Evolutionary conservation across 2,888 invertebrate genomes (phyloP), one percentile per base, ranked within the genome.

Genomic region (Drosophila austrosaltans): DNA sequence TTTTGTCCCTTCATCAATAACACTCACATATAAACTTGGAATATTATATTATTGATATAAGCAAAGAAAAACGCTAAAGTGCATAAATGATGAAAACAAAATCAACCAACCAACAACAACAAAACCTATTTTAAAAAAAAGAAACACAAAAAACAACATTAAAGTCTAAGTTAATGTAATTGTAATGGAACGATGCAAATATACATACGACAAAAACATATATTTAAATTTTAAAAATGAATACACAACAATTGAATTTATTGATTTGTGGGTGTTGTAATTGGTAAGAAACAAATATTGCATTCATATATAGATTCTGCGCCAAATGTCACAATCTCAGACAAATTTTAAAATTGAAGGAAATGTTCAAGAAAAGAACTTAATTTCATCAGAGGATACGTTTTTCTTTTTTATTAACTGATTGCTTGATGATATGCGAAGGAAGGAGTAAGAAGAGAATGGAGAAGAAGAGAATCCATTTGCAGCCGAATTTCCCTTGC

Each of bases 31-130:
- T 69, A 74, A 68, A 78, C 71, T 82, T 84, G 87, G 77, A 80
- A 82, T 79, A 87, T 85, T 85, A 77, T 66, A 82, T 72, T 81
- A 81, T 77, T 74, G 78, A 87, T 79, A 69, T 81, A 88, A 86
- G 81, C 72, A 75, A 75, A 63, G 12, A 40, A 62, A 32, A 58
- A 56, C 57, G 20, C 60, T 53, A 30, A 72, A 44, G 20, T 22
- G 48, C 25, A 53, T 56, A 75, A 63, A 36, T 30, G 32, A 42
- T 20, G 48, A 62, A 66, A 58, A 25, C 48, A 25, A 25, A 48
- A 48, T 16, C 48, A 48, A 48, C 48, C 22, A 48, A 48, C 48
- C 48, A 39, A 39, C 42, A 65, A 53, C n/a, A 30, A 39, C 12
- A 59, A 54, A 60, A 63, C 63, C 53, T 71, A 76, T 72, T 75